phyloP scores from a whole-genome alignment of 2,888 invertebrate species.

The Sinelater perroti region DNA sequence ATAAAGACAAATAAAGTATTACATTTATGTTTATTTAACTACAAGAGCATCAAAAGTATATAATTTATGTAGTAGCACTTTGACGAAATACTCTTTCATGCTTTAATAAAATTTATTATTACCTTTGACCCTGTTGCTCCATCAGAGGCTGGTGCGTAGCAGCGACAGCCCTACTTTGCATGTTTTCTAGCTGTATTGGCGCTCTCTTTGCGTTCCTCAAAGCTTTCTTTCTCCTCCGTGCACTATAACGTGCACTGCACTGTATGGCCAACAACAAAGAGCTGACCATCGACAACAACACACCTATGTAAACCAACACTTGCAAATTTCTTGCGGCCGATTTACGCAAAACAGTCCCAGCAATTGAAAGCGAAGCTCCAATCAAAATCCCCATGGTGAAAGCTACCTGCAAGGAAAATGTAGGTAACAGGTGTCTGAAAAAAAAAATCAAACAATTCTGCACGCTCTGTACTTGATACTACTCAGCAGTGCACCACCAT shows the following conservation, averaged over 20 bases:
- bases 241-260: slow-evolving; percentile 65
- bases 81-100: no score
- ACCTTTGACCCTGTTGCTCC: slow-evolving; percentile 40
- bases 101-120: slow-evolving; percentile 2
- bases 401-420: slow-evolving; percentile 63
- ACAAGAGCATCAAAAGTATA: no score
- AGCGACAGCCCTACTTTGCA: slow-evolving; percentile 40
- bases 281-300: slow-evolving; percentile 70
- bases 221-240: slow-evolving; percentile 52
- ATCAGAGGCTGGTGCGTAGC: slow-evolving; percentile 44
- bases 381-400: slow-evolving; percentile 73
- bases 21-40: no score
- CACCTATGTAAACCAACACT: slow-evolving; percentile 73
- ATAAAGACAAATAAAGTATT: no score
- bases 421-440: no score
- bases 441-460: no score
- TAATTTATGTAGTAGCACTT: no score
- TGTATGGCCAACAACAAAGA: slow-evolving; percentile 70
- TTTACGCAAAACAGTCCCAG: slow-evolving; percentile 70
- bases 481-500: neutral
- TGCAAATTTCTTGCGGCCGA: slow-evolving; percentile 72
- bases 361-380: slow-evolving; percentile 72
- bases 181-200: slow-evolving; percentile 53
- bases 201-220: slow-evolving; percentile 51
- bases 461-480: no score